These are phyloP conservation scores for Ophion slaviceki DNA, from an alignment of 2,888 invertebrate genomes.

Conservation along the genomic window DNA sequence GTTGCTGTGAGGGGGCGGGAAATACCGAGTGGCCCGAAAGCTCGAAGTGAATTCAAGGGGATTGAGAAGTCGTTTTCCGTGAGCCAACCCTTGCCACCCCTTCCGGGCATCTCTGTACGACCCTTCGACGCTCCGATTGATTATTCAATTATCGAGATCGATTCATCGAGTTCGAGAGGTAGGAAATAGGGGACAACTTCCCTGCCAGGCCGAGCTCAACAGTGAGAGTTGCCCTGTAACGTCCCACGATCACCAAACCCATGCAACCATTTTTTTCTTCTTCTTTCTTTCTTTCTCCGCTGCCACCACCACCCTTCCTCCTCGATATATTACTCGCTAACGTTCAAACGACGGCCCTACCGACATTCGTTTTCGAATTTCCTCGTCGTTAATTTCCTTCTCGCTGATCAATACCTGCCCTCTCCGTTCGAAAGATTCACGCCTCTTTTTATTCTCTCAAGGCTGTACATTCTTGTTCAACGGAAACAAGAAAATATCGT, in stretches of 20 bases:
- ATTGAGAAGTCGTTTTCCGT: conserved; percentile 53
- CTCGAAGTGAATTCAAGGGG: conserved; percentile 44
- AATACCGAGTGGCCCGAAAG: conserved; percentile 39
- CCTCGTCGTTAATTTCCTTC: conserved; percentile 72
- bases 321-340: conserved; percentile 41
- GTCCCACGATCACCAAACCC: conserved; percentile 27
- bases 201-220: conserved; percentile 31
- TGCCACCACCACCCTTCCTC: conserved; percentile 2
- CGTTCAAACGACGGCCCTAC: conserved; percentile 67
- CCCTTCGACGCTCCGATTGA: conserved; percentile 74
- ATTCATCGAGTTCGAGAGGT: conserved; percentile 70
- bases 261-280: conserved; percentile 11
- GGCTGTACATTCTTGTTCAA: background rate
- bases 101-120: conserved; percentile 23
- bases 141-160: conserved; percentile 82
- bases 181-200: conserved; percentile 78
- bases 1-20: background rate
- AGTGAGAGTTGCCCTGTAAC: conserved; percentile 19
- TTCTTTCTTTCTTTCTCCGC: conserved; percentile 8
- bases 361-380: conserved; percentile 75
- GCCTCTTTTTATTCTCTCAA: background rate
- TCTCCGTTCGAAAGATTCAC: background rate
- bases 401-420: background rate
- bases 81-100: conserved; percentile 11
- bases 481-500: background rate